A percentile compares a stretch with the other conserved stretches of the same genome.
These are phyloP conservation scores for Hirtodrosophila confusa DNA, from an alignment of 2,888 invertebrate species.

Conservation along the genomic window DNA sequence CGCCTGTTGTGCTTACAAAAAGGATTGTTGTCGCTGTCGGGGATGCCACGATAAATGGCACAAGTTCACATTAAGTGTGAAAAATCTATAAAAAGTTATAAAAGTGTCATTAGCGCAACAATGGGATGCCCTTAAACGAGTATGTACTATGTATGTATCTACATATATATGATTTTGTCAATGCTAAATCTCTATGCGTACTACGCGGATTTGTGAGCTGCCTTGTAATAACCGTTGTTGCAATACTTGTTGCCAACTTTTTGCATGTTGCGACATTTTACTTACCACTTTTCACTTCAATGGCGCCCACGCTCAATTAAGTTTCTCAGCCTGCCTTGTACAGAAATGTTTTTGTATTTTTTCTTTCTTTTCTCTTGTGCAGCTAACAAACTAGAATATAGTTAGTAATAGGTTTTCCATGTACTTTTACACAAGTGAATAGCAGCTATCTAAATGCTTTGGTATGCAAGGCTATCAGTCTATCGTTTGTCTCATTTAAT, in stretches of 20 bases:
- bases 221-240: slow-evolving; percentile 50
- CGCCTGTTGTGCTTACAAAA: slow-evolving; percentile 53
- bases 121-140: slow-evolving; percentile 29
- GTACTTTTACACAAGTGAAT: slow-evolving; percentile 16
- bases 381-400: slow-evolving; percentile 26
- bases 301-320: slow-evolving; percentile 6
- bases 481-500: not conserved
- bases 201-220: slow-evolving; percentile 1
- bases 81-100: slow-evolving; percentile 80
- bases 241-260: slow-evolving; percentile 31
- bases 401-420: slow-evolving; percentile 50
- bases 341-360: not conserved
- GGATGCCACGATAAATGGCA: slow-evolving; percentile 66
- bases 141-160: not conserved
- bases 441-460: no score
- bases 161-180: not conserved
- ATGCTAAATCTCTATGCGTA: slow-evolving; percentile 4
- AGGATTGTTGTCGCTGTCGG: slow-evolving; percentile 68
- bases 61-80: slow-evolving; percentile 76
- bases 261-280: slow-evolving; percentile 17
- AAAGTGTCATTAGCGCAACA: slow-evolving; percentile 78
- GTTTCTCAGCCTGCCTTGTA: slow-evolving; percentile 3
- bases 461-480: not conserved
- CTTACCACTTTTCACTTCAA: slow-evolving; percentile 8
- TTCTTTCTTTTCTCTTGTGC: not conserved